phyloP scores from a whole-genome alignment of 2,797 vertebrate genomes.

The Morelia viridis region DNA sequence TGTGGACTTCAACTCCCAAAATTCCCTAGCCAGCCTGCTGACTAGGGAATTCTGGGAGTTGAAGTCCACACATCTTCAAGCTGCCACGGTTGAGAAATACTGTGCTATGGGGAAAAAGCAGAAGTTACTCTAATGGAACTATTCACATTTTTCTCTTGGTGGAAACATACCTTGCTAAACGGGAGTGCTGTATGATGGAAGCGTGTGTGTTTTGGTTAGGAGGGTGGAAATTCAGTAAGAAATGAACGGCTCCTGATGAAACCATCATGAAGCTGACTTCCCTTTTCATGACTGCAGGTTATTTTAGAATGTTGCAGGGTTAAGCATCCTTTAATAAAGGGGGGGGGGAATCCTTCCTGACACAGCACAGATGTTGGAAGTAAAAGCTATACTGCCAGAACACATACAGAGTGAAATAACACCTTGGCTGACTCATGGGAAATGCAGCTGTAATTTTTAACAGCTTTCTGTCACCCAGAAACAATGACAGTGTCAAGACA shows the following conservation, averaged over 20 bases:
- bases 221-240: not conserved
- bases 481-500: slow-evolving; percentile 11
- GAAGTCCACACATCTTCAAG: not conserved
- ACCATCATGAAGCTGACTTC: slow-evolving; percentile 16
- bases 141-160: rapidly evolving
- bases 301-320: slow-evolving; percentile 30
- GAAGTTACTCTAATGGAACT: not conserved
- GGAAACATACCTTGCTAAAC: not conserved
- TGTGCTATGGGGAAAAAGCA: not conserved
- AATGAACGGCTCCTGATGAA: not conserved
- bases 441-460: slow-evolving; percentile 44
- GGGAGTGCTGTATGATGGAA: not conserved
- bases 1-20: not conserved
- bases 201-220: not conserved
- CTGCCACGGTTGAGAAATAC: not conserved
- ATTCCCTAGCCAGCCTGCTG: no score
- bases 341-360: slow-evolving; percentile 3
- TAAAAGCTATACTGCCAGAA: slow-evolving; percentile 42
- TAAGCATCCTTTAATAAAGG: not conserved
- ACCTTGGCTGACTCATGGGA: slow-evolving; percentile 40
- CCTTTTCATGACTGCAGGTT: slow-evolving; percentile 12
- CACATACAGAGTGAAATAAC: slow-evolving; percentile 29
- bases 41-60: not conserved
- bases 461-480: slow-evolving; percentile 31
- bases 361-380: slow-evolving; percentile 51